phyloP scores from a whole-genome alignment of 23 tunicate genomes.

The Diplosoma virens region DNA sequence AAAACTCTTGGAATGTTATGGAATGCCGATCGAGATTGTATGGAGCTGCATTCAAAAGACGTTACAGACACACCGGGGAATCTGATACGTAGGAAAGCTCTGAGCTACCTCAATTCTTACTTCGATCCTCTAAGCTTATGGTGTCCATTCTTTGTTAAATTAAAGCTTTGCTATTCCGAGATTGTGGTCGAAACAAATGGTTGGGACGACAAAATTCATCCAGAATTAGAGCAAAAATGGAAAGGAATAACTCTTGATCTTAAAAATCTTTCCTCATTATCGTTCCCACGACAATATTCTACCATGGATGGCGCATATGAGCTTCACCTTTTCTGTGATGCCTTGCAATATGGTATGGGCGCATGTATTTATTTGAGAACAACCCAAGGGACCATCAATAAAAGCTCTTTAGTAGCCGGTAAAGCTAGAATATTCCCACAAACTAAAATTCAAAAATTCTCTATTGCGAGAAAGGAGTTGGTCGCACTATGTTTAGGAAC shows the following conservation, averaged over 20 bases:
- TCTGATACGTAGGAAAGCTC: neutral
- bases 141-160: slow-evolving; percentile 1
- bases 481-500: neutral
- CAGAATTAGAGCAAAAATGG: neutral
- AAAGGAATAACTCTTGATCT: neutral
- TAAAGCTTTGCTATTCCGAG: slow-evolving; percentile 3
- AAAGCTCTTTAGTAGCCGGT: neutral
- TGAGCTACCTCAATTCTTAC: neutral
- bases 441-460: neutral
- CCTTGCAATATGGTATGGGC: neutral
- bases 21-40: neutral
- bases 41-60: neutral
- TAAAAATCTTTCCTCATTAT: neutral
- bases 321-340: slow-evolving; percentile 2
- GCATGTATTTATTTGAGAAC: slow-evolving; percentile 2
- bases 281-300: neutral
- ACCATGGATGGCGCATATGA: neutral
- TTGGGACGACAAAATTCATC: slow-evolving; percentile 10
- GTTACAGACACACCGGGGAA: neutral
- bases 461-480: neutral
- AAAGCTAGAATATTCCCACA: slow-evolving; percentile 1
- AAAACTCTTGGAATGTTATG: neutral
- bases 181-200: neutral
- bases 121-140: slow-evolving; percentile 2
- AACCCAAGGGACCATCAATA: neutral